Percentiles rank a stretch among this genome's conserved stretches.
phyloP scores from a whole-genome alignment of 1,140 invertebrate genomes.

The Leptopilina clavipes region DNA sequence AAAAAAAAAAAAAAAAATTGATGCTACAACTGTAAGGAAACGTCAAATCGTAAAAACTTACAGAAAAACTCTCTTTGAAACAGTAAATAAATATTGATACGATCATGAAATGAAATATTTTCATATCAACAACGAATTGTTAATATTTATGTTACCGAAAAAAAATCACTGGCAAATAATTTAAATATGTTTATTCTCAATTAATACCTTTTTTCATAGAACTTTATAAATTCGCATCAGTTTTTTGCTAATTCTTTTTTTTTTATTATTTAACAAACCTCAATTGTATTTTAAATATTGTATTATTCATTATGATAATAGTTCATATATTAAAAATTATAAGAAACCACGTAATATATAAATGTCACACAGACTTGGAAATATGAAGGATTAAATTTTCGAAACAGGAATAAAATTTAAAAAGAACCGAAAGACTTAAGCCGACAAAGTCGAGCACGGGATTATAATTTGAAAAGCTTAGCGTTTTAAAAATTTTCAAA shows the following conservation, averaged over 20 bases:
- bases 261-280: no score
- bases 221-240: no score
- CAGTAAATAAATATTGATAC: constrained; percentile 50
- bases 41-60: constrained; percentile 23
- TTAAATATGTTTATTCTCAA: no score
- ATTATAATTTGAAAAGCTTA: background rate
- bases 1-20: no score
- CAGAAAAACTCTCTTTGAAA: constrained; percentile 42
- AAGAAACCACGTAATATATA: background rate
- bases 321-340: no score
- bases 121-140: background rate
- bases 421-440: background rate
- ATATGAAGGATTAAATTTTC: background rate
- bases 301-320: no score
- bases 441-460: background rate
- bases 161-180: no score
- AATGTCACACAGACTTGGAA: background rate
- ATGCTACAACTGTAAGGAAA: constrained; percentile 34
- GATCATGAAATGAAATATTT: background rate
- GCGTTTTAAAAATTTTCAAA: background rate
- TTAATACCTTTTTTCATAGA: no score
- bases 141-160: background rate
- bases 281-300: no score
- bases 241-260: no score
- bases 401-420: background rate